Conservation (phyloP, 2,888 invertebrate species). For the Asteroscopus sphinx region DNA sequence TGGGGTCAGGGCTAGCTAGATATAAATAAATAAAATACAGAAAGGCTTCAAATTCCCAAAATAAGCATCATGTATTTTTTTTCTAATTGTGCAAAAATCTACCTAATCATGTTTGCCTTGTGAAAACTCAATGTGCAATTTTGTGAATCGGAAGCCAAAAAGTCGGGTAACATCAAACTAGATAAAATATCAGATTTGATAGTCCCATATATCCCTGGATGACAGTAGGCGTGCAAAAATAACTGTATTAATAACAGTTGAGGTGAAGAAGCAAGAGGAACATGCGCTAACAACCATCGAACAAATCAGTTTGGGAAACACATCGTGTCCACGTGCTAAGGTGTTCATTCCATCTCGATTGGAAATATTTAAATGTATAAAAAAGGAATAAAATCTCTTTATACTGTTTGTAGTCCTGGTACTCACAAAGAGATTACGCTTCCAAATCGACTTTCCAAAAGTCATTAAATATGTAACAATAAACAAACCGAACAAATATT, state of each 20-base stretch:
- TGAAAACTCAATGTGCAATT: neutral
- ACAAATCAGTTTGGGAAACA: slow-evolving; percentile 54
- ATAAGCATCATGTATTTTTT: neutral
- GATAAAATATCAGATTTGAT: slow-evolving; percentile 27
- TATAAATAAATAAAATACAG: slow-evolving; percentile 27
- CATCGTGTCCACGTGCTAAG: slow-evolving; percentile 59
- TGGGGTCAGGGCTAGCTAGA: slow-evolving; percentile 33
- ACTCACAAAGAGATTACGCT: slow-evolving; percentile 28
- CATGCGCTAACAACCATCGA: slow-evolving; percentile 88
- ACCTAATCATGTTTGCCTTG: neutral
- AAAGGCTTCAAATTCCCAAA: slow-evolving; percentile 45
- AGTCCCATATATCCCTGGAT: slow-evolving; percentile 39
- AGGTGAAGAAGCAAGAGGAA: slow-evolving; percentile 81
- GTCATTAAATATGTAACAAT: slow-evolving; percentile 46
- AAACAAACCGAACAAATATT: slow-evolving; percentile 47
- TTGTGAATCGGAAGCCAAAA: slow-evolving; percentile 49
- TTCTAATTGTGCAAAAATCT: neutral
- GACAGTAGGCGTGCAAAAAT: slow-evolving; percentile 53
- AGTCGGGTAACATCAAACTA: slow-evolving; percentile 37
- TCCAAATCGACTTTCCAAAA: slow-evolving; percentile 35
- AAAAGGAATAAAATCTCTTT: slow-evolving; percentile 18
- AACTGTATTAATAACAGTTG: slow-evolving; percentile 54
- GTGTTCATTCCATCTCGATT: slow-evolving; percentile 43
- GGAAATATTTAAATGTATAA: slow-evolving; percentile 28
- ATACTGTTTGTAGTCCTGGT: slow-evolving; percentile 15